A percentile compares a stretch with the other conserved stretches of the same genome.
These are phyloP conservation scores for Anarrhichthys ocellatus DNA, from an alignment of 2,113 vertebrate species.

Conservation along the genomic window DNA sequence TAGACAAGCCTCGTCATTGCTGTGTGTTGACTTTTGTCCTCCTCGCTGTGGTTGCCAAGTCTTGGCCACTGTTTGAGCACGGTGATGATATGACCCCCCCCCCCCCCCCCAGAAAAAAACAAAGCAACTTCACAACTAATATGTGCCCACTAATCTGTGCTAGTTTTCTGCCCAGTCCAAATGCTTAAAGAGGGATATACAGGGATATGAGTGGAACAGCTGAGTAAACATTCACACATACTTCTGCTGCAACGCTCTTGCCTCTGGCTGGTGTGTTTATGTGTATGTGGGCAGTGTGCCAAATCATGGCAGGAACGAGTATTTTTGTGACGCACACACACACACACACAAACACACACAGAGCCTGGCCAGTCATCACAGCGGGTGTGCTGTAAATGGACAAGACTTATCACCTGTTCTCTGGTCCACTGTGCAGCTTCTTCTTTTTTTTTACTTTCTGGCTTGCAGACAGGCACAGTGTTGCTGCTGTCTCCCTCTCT, in stretches of 20 bases:
- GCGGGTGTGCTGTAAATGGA: constrained; percentile 50
- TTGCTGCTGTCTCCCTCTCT: background rate
- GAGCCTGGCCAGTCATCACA: constrained; percentile 41
- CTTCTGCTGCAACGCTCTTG: constrained; percentile 36
- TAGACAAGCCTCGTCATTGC: background rate
- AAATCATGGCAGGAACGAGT: constrained; percentile 18
- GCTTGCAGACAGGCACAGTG: background rate
- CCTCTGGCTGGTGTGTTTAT: constrained; percentile 7
- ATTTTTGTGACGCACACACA: constrained; percentile 23
- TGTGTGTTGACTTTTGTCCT: background rate
- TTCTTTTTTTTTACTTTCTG: constrained; percentile 22
- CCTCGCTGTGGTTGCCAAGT: background rate
- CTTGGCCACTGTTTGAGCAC: background rate
- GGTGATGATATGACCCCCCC: background rate
- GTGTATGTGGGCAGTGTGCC: constrained; percentile 10
- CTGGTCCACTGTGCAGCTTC: background rate
- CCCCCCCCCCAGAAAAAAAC: background rate
- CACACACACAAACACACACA: constrained; percentile 5
- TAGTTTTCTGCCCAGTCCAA: background rate
- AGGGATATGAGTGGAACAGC: constrained; percentile 31
- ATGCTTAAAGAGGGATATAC: constrained; percentile 16
- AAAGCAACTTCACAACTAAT: background rate
- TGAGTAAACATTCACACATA: constrained; percentile 45
- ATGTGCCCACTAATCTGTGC: constrained; percentile 5
- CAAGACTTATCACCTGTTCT: constrained; percentile 60